These are phyloP conservation scores for Gymnocypris eckloni DNA, from an alignment of 2,797 vertebrate species.

Conservation along the genomic window DNA sequence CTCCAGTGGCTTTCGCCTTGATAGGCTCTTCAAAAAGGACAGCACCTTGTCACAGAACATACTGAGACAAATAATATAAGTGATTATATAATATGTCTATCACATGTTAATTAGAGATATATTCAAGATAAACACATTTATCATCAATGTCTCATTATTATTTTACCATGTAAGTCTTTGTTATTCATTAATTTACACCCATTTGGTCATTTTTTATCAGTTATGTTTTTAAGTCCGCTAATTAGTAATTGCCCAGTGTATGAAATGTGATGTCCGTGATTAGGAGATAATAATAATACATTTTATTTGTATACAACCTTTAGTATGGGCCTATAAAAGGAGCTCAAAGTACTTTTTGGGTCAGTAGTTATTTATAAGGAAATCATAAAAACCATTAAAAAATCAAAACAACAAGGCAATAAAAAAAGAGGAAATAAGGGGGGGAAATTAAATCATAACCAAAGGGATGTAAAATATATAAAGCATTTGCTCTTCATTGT, in stretches of 20 bases:
- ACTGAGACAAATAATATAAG: constrained; percentile 60
- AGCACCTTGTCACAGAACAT: constrained; percentile 66
- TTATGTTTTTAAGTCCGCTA: not conserved
- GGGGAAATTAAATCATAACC: not conserved
- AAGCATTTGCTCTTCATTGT: not conserved
- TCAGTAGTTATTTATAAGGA: not conserved
- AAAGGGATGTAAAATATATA: not conserved
- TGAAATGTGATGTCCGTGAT: not conserved
- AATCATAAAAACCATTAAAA: not conserved
- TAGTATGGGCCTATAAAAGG: not conserved
- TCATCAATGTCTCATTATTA: not conserved
- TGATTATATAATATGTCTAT: not conserved
- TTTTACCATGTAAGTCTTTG: not conserved
- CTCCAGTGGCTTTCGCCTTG: constrained; percentile 78
- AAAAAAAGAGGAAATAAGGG: not conserved
- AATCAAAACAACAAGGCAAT: not conserved
- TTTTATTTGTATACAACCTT: not conserved
- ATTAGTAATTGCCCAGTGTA: not conserved
- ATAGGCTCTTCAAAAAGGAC: constrained; percentile 72
- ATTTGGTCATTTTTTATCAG: not conserved
- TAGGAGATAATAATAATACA: not conserved
- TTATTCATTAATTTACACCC: not conserved
- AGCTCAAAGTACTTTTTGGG: not conserved
- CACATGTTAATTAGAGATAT: not conserved
- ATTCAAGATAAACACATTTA: not conserved